Percentiles rank a stretch among this genome's conserved stretches.
Conservation (phyloP, 1,140 invertebrate species). For the Anastatus disparis region DNA sequence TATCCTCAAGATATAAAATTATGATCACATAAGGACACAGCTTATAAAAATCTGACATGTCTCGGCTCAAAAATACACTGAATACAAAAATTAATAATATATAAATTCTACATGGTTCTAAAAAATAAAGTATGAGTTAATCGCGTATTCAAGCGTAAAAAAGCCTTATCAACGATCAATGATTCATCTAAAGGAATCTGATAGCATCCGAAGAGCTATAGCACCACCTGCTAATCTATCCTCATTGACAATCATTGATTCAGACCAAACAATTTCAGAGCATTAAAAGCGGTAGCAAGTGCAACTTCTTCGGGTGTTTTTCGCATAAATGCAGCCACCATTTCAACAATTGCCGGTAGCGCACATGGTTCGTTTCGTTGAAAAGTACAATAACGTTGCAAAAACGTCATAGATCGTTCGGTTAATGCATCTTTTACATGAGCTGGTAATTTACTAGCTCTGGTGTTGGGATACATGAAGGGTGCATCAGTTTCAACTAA, state of each 20-base stretch:
- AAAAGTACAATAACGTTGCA: constrained; percentile 89
- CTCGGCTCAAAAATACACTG: constrained; percentile 17
- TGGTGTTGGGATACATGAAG: constrained; percentile 95
- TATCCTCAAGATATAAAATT: constrained; percentile 21
- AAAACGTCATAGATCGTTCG: constrained; percentile 79
- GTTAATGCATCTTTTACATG: constrained; percentile 89
- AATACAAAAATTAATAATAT: constrained; percentile 21
- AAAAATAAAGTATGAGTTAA: constrained; percentile 13
- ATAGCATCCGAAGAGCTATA: constrained; percentile 27
- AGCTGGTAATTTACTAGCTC: constrained; percentile 88
- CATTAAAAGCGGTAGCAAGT: constrained; percentile 91
- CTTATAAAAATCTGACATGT: neutral
- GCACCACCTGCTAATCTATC: constrained; percentile 42
- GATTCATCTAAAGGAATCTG: constrained; percentile 8
- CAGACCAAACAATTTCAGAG: constrained; percentile 90
- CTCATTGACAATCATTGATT: constrained; percentile 72
- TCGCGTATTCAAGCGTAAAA: constrained; percentile 23
- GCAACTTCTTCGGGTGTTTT: constrained; percentile 91
- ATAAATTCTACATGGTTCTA: constrained; percentile 24
- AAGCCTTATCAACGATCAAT: constrained; percentile 3
- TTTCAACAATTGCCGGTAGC: constrained; percentile 90
- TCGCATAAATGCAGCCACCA: constrained; percentile 90
- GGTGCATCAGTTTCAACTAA: constrained; percentile 93
- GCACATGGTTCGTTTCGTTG: constrained; percentile 96
- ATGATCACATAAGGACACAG: neutral